A percentile compares a stretch with the other conserved stretches of the same genome.
Evolutionary conservation across 2,113 vertebrate species (phyloP).

Genomic region (Bungarus multicinctus): DNA sequence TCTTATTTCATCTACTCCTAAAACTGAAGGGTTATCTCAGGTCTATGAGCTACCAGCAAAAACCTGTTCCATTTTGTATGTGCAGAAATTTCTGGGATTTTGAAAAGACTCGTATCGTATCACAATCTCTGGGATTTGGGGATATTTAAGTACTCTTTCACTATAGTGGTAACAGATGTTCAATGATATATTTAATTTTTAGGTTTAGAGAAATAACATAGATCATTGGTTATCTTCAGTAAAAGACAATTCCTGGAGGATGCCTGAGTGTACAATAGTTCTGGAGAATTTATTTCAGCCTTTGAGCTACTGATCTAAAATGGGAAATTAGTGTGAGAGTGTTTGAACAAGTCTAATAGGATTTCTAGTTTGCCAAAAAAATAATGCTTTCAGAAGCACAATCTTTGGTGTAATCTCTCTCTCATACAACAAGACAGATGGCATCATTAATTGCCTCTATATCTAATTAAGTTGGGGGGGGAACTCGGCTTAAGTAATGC

Average conservation of each 20-base stretch:
- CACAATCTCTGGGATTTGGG: constrained; percentile 59
- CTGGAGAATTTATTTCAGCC: constrained; percentile 45
- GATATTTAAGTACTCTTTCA: constrained; percentile 60
- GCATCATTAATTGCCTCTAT: constrained; percentile 79
- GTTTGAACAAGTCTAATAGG: constrained; percentile 39
- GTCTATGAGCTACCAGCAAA: background rate
- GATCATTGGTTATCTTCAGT: constrained; percentile 50
- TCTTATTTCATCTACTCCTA: background rate
- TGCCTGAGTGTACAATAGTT: constrained; percentile 39
- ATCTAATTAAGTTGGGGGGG: constrained; percentile 68
- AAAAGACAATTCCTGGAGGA: constrained; percentile 47
- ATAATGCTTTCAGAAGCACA: constrained; percentile 54
- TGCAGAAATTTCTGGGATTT: constrained; percentile 63
- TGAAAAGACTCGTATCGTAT: constrained; percentile 61
- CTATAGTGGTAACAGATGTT: constrained; percentile 68
- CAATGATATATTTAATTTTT: constrained; percentile 63
- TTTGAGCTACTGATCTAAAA: constrained; percentile 52
- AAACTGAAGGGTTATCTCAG: background rate
- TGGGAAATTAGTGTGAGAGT: constrained; percentile 33
- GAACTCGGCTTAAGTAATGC: constrained; percentile 68
- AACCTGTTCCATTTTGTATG: constrained; percentile 27
- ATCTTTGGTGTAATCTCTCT: constrained; percentile 66
- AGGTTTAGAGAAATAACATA: constrained; percentile 61
- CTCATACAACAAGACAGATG: constrained; percentile 74
- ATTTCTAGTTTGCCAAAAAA: constrained; percentile 63